Conservation (phyloP, 2,888 invertebrate genomes). For the Agonopterix alstromeriana region DNA sequence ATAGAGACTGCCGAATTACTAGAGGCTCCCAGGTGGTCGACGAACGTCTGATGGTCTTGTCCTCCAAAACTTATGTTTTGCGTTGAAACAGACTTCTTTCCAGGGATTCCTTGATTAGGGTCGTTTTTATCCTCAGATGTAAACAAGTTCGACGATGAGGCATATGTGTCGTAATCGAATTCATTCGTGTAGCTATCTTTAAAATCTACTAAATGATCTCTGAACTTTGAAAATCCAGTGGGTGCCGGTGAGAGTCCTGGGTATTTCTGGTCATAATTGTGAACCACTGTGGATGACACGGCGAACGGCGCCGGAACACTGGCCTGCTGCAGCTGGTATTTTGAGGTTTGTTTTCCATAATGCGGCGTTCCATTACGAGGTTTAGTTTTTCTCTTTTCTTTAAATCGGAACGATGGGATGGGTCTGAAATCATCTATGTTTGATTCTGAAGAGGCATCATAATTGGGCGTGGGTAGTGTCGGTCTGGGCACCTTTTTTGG, state of each 20-base stretch:
- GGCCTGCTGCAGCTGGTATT: slow-evolving; percentile 38
- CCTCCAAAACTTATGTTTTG: slow-evolving; percentile 65
- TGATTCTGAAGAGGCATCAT: slow-evolving; percentile 25
- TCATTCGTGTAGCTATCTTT: slow-evolving; percentile 49
- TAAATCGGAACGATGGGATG: slow-evolving; percentile 41
- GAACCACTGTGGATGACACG: slow-evolving; percentile 53
- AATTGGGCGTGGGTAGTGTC: slow-evolving; percentile 24
- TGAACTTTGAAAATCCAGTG: slow-evolving; percentile 35
- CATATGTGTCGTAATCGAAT: slow-evolving; percentile 52
- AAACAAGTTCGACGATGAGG: slow-evolving; percentile 51
- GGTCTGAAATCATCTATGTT: slow-evolving; percentile 42
- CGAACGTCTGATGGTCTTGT: slow-evolving; percentile 48
- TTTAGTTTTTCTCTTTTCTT: slow-evolving; percentile 39
- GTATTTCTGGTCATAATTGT: slow-evolving; percentile 55
- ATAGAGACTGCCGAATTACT: slow-evolving; percentile 26
- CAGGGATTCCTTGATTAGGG: slow-evolving; percentile 24
- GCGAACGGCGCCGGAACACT: slow-evolving; percentile 48
- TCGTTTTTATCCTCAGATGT: slow-evolving; percentile 38
- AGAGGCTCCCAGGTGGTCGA: slow-evolving; percentile 50
- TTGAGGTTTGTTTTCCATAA: slow-evolving; percentile 24
- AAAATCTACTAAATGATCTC: slow-evolving; percentile 45
- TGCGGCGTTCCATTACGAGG: slow-evolving; percentile 22
- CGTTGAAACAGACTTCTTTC: slow-evolving; percentile 60
- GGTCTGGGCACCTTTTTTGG: slow-evolving; percentile 35
- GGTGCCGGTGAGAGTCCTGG: slow-evolving; percentile 20